Conservation (phyloP, 2,797 vertebrate species). For the Tympanoctomys barrerae region DNA sequence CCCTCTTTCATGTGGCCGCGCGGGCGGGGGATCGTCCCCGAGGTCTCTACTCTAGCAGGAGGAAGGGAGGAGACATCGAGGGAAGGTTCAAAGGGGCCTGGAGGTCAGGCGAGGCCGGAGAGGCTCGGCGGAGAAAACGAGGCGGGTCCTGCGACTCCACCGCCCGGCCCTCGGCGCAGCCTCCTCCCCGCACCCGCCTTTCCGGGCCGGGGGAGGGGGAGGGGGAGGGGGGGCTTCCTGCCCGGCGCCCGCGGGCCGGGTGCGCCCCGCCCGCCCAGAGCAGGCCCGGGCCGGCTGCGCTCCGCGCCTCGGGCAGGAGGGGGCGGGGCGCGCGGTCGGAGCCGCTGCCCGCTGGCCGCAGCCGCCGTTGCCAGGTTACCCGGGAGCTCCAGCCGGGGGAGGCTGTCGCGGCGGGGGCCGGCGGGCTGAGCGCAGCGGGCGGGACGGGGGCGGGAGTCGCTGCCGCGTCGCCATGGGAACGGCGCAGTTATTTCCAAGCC, state of each 20-base stretch:
- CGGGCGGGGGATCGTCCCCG: not conserved
- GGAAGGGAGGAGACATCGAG: conserved; percentile 37
- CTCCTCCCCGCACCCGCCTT: conserved; percentile 57
- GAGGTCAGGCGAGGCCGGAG: conserved; percentile 35
- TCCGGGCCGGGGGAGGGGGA: conserved; percentile 19
- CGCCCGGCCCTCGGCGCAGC: not conserved
- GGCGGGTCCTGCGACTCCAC: not conserved
- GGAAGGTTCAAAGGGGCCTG: not conserved
- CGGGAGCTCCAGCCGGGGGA: conserved; percentile 4
- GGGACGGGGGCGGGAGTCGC: conserved; percentile 66
- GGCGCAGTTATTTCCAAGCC: conserved; percentile 80
- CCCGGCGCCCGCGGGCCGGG: not conserved
- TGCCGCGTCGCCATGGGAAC: conserved; percentile 84
- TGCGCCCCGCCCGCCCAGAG: not conserved
- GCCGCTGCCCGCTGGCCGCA: conserved; percentile 14
- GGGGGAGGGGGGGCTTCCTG: conserved; percentile 56
- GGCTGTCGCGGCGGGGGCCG: conserved; percentile 53
- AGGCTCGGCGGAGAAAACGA: not conserved
- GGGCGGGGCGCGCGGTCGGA: not conserved
- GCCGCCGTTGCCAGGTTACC: conserved; percentile 79
- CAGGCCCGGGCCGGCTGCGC: not conserved
- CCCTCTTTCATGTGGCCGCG: not conserved
- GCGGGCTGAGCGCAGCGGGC: not conserved
- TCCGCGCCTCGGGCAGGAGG: not conserved
- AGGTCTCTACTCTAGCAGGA: conserved; percentile 37